Evolutionary conservation across 2,888 invertebrate species (phyloP), one percentile per base, ranked within the genome.

Genomic region (Alloplasta piceator): DNA sequence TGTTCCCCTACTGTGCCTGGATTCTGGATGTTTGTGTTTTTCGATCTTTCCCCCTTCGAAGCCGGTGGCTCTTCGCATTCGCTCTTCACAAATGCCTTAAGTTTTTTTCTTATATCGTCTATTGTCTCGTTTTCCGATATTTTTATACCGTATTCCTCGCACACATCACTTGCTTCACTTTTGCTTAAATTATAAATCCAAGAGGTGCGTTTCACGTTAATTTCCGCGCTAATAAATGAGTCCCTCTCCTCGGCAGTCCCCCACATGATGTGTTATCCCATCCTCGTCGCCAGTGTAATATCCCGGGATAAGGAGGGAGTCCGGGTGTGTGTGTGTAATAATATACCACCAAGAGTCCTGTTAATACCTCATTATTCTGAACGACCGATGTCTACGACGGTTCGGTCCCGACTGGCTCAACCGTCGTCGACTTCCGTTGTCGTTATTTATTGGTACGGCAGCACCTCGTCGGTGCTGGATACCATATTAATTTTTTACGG

Each of bases 261-360:
- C 12, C 10, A n/a, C 36, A 58, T 58, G 58, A 58, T 36, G 5
- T 58, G 9, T 5, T n/a, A 61, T 61, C 61, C 61, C 61, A 61
- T 61, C 43, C 61, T 61, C 61, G 61, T 61, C 61, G 63, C 63
- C 36, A 48, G 48, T 48, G 63, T 36, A 48, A 46, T 63, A 36
- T 36, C 50, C 89, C 86, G n/a, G 87, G 71, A 12, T 48, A 48
- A 12, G 48, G 10, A 26, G 26, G 26, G 48, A 26, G 26, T 26
- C 26, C 26, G 26, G 26, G 26, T 26, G 26, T 26, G 26, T 26
- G 26, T 26, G 26, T 26, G 26, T 26, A 26, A 26, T 26, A 26
- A 26, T 26, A 26, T 26, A 26, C 26, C 26, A 26, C 26, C 26
- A 3, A 26, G 26, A 26, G 26, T 26, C 3, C 26, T 26, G 26